These are phyloP conservation scores for Drosophila saltans DNA, from an alignment of 1,140 invertebrate genomes.

Conservation along the genomic window DNA sequence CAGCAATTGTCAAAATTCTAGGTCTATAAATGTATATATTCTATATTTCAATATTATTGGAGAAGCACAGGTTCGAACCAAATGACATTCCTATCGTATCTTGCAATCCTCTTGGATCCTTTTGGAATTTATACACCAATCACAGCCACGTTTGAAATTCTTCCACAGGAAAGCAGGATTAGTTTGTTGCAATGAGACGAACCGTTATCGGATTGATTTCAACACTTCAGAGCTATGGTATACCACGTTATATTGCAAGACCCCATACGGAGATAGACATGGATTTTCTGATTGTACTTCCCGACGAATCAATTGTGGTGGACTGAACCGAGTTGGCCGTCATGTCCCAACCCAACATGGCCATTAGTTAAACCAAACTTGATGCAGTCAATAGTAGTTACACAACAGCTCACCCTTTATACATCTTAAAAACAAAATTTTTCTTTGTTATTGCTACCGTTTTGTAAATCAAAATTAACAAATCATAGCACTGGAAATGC, in stretches of 20 bases:
- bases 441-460: not conserved
- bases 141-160: not conserved
- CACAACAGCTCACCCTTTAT: too few relatives aligned
- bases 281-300: not conserved
- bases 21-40: not conserved
- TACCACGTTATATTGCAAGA: too few relatives aligned
- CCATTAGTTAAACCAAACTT: too few relatives aligned
- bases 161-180: not conserved
- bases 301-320: too few relatives aligned
- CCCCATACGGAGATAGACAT: too few relatives aligned
- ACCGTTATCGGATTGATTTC: not conserved
- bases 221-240: not conserved
- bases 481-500: not conserved
- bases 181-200: not conserved
- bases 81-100: not conserved
- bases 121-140: too few relatives aligned
- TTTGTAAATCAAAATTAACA: not conserved
- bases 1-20: too few relatives aligned
- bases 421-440: not conserved
- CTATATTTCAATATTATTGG: not conserved
- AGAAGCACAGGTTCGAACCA: not conserved
- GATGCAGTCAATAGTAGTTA: too few relatives aligned
- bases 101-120: not conserved
- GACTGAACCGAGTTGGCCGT: too few relatives aligned
- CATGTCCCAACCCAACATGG: too few relatives aligned